A percentile compares a stretch with the other conserved stretches of the same genome.
Evolutionary conservation across 2,888 invertebrate species (phyloP).

Genomic region (Acanthosepion esculentum): DNA sequence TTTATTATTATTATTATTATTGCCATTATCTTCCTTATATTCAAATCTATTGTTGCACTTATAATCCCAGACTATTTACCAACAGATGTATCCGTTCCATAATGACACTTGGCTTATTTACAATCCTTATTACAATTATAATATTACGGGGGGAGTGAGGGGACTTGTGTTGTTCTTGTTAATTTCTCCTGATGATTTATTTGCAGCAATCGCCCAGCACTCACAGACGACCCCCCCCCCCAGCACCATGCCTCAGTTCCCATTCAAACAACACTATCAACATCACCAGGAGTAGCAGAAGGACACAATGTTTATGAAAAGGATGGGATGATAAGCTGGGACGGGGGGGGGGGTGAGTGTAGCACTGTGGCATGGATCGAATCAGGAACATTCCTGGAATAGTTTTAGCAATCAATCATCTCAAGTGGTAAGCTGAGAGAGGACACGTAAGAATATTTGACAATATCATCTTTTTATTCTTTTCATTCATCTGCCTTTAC

Average conservation of each 20-base stretch:
- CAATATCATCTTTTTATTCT: conserved; percentile 4
- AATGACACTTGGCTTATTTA: neutral
- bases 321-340: neutral
- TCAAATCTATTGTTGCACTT: neutral
- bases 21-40: neutral
- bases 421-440: neutral
- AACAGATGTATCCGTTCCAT: neutral
- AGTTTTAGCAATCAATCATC: neutral
- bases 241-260: neutral
- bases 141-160: neutral
- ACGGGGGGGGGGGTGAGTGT: neutral
- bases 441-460: neutral
- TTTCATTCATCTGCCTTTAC: neutral
- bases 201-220: neutral
- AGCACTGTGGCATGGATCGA: neutral
- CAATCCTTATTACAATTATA: neutral
- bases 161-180: neutral
- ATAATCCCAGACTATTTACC: neutral
- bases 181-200: no score
- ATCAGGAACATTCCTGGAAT: conserved; percentile 8
- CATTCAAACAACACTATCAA: neutral
- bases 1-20: no score
- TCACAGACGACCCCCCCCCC: rapidly evolving
- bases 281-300: neutral
- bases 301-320: neutral